Base-by-base conservation (phyloP, 2,797 vertebrate species). In the Melanotaenia boesemani region DNA sequence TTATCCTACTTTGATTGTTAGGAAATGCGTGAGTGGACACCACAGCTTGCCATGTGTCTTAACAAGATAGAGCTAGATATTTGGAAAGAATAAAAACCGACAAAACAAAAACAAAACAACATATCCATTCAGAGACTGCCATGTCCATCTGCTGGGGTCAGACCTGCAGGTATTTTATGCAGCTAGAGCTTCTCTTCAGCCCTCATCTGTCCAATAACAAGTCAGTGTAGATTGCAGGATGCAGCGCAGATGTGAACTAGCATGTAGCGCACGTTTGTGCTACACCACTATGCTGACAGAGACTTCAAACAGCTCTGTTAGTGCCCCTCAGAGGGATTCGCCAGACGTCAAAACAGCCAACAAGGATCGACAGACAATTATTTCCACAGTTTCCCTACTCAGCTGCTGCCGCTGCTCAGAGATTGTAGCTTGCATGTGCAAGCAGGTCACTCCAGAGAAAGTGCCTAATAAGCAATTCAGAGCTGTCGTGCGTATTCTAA, bases 281-380 rank as follows among this genome's bases (percentile, higher is more conserved):
- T 30, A 46, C 34, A 67, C 79, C 81, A 55, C 74, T 67, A 61
- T 65, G 12, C 71, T 84, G 81, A 82, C 84, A 70, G 71, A 80
- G 84, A 83, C 81, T 89, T 89, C 81, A 91, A 89, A 93, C 86
- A 83, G 57, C 86, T 91, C 84, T 86, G 84, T 92, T 90, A 87
- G 84, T 37, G 73, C 78, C 26, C 77, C 78, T 79, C 83, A 76
- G 84, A 90, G 80, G 81, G 83, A 90, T 76, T 88, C 80, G 6
- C 86, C 80, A 81, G 82, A 77, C 83, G 87, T 88, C 85, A 87
- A 81, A 86, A 80, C 79, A 50, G 84, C 82, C 90, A 89, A 92
- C 87, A 34, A 91, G 86, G 84, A 90, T 63, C 67, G 88, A 91
- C 88, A 90, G 85, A 89, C 89, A 87, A 89, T 93, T 91, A 91